These are phyloP conservation scores for Catostylus mosaicus DNA, from an alignment of 30 jellyfish, hydroid and myxozoan genomes.

Conservation along the genomic window DNA sequence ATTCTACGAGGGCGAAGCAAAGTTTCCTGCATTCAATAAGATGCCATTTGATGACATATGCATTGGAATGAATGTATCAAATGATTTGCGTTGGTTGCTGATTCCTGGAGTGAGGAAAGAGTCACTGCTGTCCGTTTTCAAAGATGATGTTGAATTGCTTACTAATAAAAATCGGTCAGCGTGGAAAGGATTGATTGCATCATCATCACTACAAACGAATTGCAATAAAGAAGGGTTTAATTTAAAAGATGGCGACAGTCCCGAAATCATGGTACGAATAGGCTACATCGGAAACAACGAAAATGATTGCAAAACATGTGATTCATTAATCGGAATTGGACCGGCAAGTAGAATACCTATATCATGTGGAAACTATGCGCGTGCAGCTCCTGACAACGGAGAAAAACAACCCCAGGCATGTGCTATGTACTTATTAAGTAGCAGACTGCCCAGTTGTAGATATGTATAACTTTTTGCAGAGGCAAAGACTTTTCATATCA, in stretches of 20 bases:
- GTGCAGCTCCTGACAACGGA: constrained; percentile 28
- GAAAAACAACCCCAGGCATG: constrained; percentile 12
- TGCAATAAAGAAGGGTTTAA: constrained; percentile 22
- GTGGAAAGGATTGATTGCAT: constrained; percentile 3
- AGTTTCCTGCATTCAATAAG: constrained; percentile 20
- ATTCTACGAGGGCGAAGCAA: constrained; percentile 18
- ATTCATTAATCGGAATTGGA: constrained; percentile 23
- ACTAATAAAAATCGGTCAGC: not conserved
- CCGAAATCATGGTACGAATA: not conserved
- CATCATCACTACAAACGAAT: not conserved
- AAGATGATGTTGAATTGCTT: not conserved
- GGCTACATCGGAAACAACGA: constrained; percentile 17
- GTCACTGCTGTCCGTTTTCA: constrained; percentile 20
- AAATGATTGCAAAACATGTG: constrained; percentile 7
- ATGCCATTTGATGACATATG: constrained; percentile 11
- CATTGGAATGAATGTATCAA: constrained; percentile 5
- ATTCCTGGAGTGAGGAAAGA: not conserved
- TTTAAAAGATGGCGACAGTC: not conserved
- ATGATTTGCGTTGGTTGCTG: constrained; percentile 7
- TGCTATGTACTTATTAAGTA: constrained; percentile 13
- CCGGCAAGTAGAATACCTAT: not conserved
- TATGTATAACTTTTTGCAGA: no score
- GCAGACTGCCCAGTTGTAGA: no score
- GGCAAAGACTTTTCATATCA: no score
- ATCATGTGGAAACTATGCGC: constrained; percentile 23